Evolutionary conservation across 2,797 vertebrate species (phyloP).

Genomic region (Tokudaia tokunoshimensis): DNA sequence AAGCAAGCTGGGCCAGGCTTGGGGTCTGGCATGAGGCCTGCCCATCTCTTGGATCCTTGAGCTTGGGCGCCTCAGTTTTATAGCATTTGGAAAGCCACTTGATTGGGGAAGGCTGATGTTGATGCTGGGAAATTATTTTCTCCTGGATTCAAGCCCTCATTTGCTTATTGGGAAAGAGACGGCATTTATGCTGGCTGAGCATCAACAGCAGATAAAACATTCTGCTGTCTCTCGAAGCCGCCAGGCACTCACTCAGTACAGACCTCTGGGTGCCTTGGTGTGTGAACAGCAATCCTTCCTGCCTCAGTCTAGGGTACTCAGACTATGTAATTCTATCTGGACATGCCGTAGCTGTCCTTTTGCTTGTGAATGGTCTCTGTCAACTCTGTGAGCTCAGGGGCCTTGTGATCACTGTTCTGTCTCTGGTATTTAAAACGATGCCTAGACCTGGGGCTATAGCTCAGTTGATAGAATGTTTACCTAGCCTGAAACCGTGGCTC

Average conservation of each 20-base stretch:
- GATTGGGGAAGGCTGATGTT: slow-evolving; percentile 46
- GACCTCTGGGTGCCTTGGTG: slow-evolving; percentile 20
- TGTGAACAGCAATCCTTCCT: neutral
- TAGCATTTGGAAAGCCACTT: slow-evolving; percentile 47
- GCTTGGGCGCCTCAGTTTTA: neutral
- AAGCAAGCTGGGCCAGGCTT: neutral
- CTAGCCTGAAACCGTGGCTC: neutral
- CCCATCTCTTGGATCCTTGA: neutral
- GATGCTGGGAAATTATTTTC: slow-evolving; percentile 54
- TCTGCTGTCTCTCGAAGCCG: neutral
- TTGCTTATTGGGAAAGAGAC: slow-evolving; percentile 55
- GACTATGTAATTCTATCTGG: neutral
- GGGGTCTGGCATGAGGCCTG: neutral
- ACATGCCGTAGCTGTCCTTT: neutral
- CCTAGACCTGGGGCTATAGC: neutral
- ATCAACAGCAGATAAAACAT: neutral
- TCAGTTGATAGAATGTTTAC: neutral
- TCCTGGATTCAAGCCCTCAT: slow-evolving; percentile 60
- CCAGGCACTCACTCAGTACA: too few species aligned
- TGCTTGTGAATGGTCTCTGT: neutral
- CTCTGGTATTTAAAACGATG: neutral
- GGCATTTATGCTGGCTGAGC: slow-evolving; percentile 53
- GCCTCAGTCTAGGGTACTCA: neutral
- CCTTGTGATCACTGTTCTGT: neutral
- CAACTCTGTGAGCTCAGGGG: neutral